Conservation (phyloP, 2,888 invertebrate genomes). For the Orthosia gracilis region DNA sequence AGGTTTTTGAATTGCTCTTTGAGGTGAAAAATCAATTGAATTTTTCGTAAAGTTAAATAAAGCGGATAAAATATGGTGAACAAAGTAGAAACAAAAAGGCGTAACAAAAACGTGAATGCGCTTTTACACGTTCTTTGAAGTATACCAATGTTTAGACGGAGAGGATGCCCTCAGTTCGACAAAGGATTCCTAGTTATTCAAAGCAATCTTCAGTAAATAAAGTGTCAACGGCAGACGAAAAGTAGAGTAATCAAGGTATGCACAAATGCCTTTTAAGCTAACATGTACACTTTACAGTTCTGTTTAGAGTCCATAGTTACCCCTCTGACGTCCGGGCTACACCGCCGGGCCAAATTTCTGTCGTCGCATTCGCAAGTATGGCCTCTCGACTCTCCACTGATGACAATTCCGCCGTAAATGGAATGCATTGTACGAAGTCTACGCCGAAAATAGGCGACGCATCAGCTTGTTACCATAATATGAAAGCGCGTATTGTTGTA, state of each 20-base stretch:
- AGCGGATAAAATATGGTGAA: background rate
- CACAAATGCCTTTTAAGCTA: background rate
- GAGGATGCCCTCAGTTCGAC: background rate
- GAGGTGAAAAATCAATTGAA: background rate
- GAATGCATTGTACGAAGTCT: background rate
- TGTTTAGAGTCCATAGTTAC: background rate
- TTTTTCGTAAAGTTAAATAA: background rate
- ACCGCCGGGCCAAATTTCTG: background rate
- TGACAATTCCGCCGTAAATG: slow-evolving; percentile 4
- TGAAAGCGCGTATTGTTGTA: background rate
- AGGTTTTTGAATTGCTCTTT: background rate
- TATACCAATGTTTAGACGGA: background rate
- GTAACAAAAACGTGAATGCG: background rate
- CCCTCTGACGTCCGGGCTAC: background rate
- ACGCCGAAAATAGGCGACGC: background rate
- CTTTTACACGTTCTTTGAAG: slow-evolving; percentile 10
- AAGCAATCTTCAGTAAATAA: background rate
- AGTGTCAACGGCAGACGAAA: background rate
- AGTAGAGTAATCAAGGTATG: background rate
- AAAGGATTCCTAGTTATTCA: background rate
- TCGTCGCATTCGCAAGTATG: background rate
- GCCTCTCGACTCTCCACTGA: background rate
- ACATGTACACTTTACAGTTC: background rate
- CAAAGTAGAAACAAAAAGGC: background rate
- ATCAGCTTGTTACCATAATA: background rate